These are phyloP conservation scores for Sphaerophoria taeniata DNA, from an alignment of 2,888 invertebrate genomes.

Conservation along the genomic window DNA sequence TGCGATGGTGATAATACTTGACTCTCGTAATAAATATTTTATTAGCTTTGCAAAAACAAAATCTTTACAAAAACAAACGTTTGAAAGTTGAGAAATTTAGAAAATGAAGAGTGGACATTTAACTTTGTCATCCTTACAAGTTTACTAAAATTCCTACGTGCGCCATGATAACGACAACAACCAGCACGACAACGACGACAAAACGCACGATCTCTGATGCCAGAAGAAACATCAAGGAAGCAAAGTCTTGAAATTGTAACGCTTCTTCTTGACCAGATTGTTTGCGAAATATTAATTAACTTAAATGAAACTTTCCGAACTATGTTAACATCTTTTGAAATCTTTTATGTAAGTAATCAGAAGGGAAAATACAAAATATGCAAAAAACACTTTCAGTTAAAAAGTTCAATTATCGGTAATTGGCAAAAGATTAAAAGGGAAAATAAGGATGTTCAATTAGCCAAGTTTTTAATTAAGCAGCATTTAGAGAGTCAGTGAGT, in stretches of 20 bases:
- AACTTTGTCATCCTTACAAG: constrained; percentile 9
- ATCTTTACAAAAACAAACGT: background rate
- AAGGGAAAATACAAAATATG: background rate
- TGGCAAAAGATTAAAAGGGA: background rate
- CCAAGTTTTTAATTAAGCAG: background rate
- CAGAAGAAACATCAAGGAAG: background rate
- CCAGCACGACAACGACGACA: background rate
- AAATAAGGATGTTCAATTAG: background rate
- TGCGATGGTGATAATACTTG: constrained; percentile 34
- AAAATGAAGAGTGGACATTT: constrained; percentile 6
- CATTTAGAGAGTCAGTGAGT: background rate
- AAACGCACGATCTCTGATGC: too few species aligned
- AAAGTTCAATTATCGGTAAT: background rate
- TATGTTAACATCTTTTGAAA: background rate
- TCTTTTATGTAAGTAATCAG: background rate
- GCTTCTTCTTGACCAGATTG: background rate
- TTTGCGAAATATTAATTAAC: background rate
- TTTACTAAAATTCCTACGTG: constrained; percentile 11
- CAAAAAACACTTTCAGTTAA: background rate
- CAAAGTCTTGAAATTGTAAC: background rate
- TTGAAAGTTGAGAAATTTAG: constrained; percentile 7
- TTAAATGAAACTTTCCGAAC: background rate
- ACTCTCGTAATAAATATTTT: constrained; percentile 33
- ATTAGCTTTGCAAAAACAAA: background rate
- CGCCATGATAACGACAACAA: background rate